Evolutionary conservation across 1,140 invertebrate genomes (phyloP).

Genomic region (Trichonephila clavipes): DNA sequence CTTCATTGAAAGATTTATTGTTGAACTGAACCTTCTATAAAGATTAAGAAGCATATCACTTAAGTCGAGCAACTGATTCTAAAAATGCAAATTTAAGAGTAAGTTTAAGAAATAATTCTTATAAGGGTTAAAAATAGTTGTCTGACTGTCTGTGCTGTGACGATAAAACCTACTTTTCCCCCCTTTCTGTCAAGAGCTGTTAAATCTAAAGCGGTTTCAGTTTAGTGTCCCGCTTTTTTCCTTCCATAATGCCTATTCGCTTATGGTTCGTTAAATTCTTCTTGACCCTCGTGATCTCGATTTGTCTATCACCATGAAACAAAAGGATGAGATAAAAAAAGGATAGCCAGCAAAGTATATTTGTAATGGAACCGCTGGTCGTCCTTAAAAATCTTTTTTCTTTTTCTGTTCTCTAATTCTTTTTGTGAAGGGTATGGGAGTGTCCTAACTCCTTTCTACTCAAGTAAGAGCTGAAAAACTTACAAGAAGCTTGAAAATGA

Average conservation of each 20-base stretch:
- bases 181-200: not conserved
- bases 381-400: not conserved
- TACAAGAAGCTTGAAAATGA: conserved; percentile 4
- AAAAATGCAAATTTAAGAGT: not conserved
- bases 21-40: too few species aligned
- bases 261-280: conserved; percentile 24
- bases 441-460: not conserved
- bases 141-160: not conserved
- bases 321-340: conserved; percentile 13
- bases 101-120: not conserved
- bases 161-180: not conserved
- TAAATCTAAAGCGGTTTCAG: not conserved
- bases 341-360: not conserved
- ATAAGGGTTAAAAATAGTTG: not conserved
- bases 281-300: conserved; percentile 14
- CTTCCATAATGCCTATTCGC: not conserved
- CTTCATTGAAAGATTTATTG: too few species aligned
- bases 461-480: not conserved
- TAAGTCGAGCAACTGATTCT: not conserved
- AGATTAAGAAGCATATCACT: not conserved
- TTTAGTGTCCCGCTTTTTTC: not conserved
- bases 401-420: not conserved
- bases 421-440: not conserved
- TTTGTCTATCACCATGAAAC: conserved; percentile 16
- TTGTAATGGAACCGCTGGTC: not conserved